Conservation (phyloP, 2,113 vertebrate genomes). For the Ammodytes dubius region DNA sequence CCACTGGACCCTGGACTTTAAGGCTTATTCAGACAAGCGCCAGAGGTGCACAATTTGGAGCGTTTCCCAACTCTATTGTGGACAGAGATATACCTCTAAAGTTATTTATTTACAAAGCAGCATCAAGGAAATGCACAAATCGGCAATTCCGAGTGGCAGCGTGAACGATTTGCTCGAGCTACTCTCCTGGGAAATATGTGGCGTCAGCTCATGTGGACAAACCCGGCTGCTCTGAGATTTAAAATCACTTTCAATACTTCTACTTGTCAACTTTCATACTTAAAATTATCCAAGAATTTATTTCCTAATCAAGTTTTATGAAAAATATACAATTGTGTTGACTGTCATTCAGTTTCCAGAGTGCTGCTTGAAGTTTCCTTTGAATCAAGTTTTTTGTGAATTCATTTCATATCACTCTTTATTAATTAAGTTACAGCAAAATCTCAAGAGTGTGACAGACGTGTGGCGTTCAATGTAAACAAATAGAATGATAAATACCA, state of each 20-base stretch:
- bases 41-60: conserved; percentile 7
- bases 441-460: neutral
- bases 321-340: too few species aligned
- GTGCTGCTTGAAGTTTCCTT: too few species aligned
- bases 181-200: neutral
- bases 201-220: neutral
- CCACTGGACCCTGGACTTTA: neutral
- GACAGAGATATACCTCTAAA: neutral
- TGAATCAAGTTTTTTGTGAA: too few species aligned
- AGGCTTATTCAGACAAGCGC: neutral
- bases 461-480: neutral
- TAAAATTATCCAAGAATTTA: too few species aligned
- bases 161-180: neutral
- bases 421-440: neutral
- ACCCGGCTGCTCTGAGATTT: neutral
- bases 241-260: too few species aligned
- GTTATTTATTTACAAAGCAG: conserved; percentile 57
- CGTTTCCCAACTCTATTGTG: neutral
- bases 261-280: too few species aligned
- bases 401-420: too few species aligned
- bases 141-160: neutral
- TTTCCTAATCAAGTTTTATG: too few species aligned
- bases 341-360: too few species aligned
- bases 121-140: neutral
- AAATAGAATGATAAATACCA: conserved; percentile 26